These are phyloP conservation scores for Entomyzon cyanotis DNA, from an alignment of 2,113 vertebrate species.

Conservation along the genomic window DNA sequence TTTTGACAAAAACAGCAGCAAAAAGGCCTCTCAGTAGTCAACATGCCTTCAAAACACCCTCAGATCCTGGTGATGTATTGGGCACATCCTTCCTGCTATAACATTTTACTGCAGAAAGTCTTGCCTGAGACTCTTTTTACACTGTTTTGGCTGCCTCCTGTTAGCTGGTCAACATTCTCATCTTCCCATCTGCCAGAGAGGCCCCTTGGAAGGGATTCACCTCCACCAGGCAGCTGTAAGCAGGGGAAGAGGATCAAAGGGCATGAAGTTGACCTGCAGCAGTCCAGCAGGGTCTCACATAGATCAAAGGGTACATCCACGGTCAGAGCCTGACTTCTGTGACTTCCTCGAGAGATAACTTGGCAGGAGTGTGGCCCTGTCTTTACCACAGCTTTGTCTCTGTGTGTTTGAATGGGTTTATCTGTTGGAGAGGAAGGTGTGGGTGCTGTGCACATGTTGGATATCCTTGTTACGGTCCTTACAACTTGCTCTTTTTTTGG, in stretches of 20 bases:
- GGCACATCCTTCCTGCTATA: not conserved
- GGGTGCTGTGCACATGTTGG: not conserved
- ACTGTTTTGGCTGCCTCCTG: not conserved
- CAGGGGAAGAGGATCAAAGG: constrained; percentile 31
- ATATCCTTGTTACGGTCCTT: not conserved
- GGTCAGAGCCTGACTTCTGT: not conserved
- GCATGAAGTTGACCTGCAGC: not conserved
- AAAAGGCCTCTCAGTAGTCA: not conserved
- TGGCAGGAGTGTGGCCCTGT: not conserved
- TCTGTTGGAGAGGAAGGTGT: not conserved
- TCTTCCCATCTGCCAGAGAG: not conserved
- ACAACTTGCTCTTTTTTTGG: no score
- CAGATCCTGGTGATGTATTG: not conserved
- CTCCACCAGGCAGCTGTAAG: not conserved
- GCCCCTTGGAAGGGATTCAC: constrained; percentile 12
- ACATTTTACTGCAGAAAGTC: not conserved
- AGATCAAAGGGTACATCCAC: constrained; percentile 1
- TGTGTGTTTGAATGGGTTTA: not conserved
- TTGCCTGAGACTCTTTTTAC: not conserved
- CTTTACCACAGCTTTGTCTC: not conserved
- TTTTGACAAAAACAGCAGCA: not conserved
- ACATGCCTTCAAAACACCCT: not conserved
- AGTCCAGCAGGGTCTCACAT: not conserved
- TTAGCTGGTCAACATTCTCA: not conserved
- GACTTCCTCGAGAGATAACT: not conserved